Conservation (phyloP, 2,888 invertebrate species). For the Aplocera efformata region DNA sequence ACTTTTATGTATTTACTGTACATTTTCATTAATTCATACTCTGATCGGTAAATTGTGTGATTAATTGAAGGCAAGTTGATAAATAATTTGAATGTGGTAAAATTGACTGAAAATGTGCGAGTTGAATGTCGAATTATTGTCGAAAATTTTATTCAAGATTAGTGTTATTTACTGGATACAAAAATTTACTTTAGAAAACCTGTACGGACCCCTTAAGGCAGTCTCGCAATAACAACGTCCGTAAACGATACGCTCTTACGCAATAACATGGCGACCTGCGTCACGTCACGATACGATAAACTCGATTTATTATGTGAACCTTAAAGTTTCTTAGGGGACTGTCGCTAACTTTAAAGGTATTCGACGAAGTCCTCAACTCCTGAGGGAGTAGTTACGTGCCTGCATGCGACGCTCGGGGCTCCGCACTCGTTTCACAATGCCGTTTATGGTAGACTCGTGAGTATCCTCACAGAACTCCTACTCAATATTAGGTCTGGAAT, state of each 20-base stretch:
- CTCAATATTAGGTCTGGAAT: constrained; percentile 22
- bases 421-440: constrained; percentile 30
- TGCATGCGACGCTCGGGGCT: constrained; percentile 42
- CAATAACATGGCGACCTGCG: constrained; percentile 16
- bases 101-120: constrained; percentile 18
- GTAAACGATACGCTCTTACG: constrained; percentile 10
- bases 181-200: constrained; percentile 4
- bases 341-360: constrained; percentile 40
- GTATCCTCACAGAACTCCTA: constrained; percentile 17
- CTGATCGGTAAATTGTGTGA: no score
- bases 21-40: no score
- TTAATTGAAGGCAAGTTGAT: constrained; percentile 23
- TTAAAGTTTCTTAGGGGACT: constrained; percentile 27
- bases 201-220: constrained; percentile 1
- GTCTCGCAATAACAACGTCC: constrained; percentile 6
- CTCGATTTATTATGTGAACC: constrained; percentile 28
- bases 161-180: not conserved
- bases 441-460: constrained; percentile 27
- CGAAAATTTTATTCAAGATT: no score
- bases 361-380: constrained; percentile 45
- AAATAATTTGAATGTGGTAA: constrained; percentile 21
- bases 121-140: not conserved
- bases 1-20: no score
- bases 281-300: constrained; percentile 20
- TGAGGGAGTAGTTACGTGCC: constrained; percentile 56